phyloP scores from a whole-genome alignment of 1,140 invertebrate species.

The Vanessa atalanta region DNA sequence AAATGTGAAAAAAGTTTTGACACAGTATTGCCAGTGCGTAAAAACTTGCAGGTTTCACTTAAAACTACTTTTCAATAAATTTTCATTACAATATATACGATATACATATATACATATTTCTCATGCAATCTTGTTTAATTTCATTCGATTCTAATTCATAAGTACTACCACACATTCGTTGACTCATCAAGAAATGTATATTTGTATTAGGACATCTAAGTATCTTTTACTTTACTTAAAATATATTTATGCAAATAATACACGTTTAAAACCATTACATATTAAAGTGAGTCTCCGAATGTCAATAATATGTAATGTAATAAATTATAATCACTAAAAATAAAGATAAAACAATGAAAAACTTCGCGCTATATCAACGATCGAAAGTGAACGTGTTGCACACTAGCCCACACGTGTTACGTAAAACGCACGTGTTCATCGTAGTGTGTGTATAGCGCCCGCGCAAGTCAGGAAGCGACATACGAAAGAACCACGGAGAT shows the following conservation, averaged over 20 bases:
- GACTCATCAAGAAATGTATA: no score
- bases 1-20: constrained; percentile 1
- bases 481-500: constrained; percentile 16
- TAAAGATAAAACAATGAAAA: constrained; percentile 35
- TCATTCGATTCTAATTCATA: not conserved
- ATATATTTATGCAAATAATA: no score
- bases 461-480: constrained; percentile 25
- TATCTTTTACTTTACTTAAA: no score
- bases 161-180: no score
- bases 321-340: not conserved
- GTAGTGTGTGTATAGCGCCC: constrained; percentile 34
- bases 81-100: constrained; percentile 9
- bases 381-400: constrained; percentile 61
- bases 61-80: not conserved
- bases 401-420: constrained; percentile 35
- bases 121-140: not conserved
- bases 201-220: no score
- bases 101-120: not conserved
- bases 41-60: constrained; percentile 27
- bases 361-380: constrained; percentile 42
- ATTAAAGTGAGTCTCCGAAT: no score
- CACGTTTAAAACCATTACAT: no score
- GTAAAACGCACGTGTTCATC: constrained; percentile 33
- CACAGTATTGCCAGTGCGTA: not conserved
- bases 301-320: not conserved